These are phyloP conservation scores for Caranx melampygus DNA, from an alignment of 2,113 vertebrate genomes.

Conservation along the genomic window DNA sequence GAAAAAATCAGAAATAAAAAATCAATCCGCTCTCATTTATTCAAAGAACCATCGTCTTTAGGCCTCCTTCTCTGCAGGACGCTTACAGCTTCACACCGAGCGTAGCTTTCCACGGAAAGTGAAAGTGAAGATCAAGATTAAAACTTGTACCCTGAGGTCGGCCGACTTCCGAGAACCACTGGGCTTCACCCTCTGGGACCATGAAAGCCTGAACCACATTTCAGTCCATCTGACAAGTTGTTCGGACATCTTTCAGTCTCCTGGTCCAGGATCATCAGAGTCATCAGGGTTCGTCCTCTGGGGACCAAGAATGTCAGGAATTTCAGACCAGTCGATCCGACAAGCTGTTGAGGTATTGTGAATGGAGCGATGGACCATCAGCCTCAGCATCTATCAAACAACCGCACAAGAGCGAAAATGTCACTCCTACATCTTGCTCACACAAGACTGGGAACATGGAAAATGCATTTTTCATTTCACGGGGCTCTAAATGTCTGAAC, in stretches of 20 bases:
- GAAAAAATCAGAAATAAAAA: background rate
- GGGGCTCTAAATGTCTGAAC: background rate
- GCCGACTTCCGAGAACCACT: background rate
- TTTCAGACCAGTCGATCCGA: too few relatives aligned
- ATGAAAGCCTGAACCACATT: background rate
- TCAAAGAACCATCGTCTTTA: too few relatives aligned
- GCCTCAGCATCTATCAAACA: too few relatives aligned
- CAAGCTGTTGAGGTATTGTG: background rate
- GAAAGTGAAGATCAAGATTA: too few relatives aligned
- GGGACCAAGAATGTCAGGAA: too few relatives aligned
- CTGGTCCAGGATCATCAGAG: too few relatives aligned
- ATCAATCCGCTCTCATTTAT: background rate
- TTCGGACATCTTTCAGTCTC: background rate
- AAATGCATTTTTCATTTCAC: slow-evolving; percentile 32
- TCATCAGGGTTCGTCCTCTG: too few relatives aligned
- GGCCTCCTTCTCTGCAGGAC: background rate
- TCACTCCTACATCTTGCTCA: too few relatives aligned
- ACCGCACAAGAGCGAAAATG: too few relatives aligned
- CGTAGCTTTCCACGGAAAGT: background rate
- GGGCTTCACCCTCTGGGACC: background rate
- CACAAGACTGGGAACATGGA: slow-evolving; percentile 24
- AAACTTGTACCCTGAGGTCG: too few relatives aligned
- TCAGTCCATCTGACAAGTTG: background rate
- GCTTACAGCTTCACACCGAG: background rate
- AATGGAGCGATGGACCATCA: background rate